Evolutionary conservation across 2,797 vertebrate genomes (phyloP).

Genomic region (Poecilia gillii): DNA sequence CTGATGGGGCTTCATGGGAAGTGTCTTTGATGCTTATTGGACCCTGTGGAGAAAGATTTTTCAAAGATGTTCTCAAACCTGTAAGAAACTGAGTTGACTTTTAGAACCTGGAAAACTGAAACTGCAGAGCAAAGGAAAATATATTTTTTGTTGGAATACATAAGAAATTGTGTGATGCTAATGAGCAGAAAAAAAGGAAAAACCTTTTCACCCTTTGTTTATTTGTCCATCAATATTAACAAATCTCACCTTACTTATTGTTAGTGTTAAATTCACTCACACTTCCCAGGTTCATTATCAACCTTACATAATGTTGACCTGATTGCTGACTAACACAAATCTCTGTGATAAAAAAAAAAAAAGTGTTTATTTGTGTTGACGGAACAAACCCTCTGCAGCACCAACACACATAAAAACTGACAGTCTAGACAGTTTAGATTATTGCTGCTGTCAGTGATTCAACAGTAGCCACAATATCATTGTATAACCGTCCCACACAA

Average conservation of each 20-base stretch:
- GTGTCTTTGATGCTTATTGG: constrained; percentile 10
- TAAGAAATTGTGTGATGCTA: neutral
- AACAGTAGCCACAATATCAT: constrained; percentile 7
- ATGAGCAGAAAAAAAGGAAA: neutral
- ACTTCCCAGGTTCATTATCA: neutral
- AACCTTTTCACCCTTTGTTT: neutral
- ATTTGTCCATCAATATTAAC: neutral
- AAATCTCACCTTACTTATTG: neutral
- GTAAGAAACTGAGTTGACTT: neutral
- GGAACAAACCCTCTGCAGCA: neutral
- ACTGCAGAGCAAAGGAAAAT: neutral
- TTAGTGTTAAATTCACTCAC: neutral
- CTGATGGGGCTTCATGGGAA: constrained; percentile 25
- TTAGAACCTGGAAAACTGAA: neutral
- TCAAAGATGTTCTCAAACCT: neutral
- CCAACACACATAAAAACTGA: constrained; percentile 17
- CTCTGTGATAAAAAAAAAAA: constrained; percentile 3
- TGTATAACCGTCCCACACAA: constrained; percentile 37
- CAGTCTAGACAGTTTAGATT: constrained; percentile 31
- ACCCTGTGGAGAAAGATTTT: neutral
- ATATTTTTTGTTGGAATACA: neutral
- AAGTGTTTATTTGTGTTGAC: neutral
- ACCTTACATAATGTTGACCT: constrained; percentile 2
- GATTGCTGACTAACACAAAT: constrained; percentile 12
- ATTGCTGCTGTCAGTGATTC: constrained; percentile 16